Base-by-base conservation (phyloP, 2,113 vertebrate genomes). In the Pseudorhombus dupliciocellatus region DNA sequence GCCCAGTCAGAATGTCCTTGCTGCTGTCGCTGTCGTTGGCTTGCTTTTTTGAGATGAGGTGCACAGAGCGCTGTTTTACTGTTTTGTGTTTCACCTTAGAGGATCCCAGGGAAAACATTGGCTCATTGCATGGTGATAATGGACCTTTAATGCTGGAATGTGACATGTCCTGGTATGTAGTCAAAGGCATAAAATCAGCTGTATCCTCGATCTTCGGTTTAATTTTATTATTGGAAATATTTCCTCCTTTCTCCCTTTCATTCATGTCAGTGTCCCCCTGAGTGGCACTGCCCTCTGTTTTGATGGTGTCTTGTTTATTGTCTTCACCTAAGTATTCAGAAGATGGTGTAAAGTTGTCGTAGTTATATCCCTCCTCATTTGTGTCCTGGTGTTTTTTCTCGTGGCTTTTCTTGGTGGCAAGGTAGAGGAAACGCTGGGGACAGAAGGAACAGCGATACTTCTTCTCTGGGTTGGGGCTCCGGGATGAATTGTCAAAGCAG, bases 381-480 rank as follows among this genome's bases (percentile, higher is more conserved):
- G 94, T 88, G 34, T 91, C 93, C 28, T 95, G 53, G 25, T 99
- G 98, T 77, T 95, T 96, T 89, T 96, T 96, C 88, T 99, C 97
- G 0, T 99, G 97, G 85, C 97, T 99, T 75, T 91, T 95, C 90
- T 98, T 99, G 21, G 98, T 98, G 84, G 96, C 95, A 30, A 98
- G 96, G 68, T 99, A 99, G 44, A 98, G 90, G 86, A 99, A 99
- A 22, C 96, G 95, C 90, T 97, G 96, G 9, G 97, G 96, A 88
- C 98, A 99, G 91, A 96, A 98, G 75, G 97, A 95, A 83, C 98
- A 98, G 78, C 93, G 95, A 70, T 98, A 98, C 21, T 94, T 96
- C 80, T 99, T 98, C 76, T 98, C 97, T 4, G 92, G 95, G 2
- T 94, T 97, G 77, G 96, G 94, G 84, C 95, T 98, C 40, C 93